Evolutionary conservation across 2,797 vertebrate species (phyloP), one percentile per base, ranked within the genome.

Genomic region (Danio tinwini): DNA sequence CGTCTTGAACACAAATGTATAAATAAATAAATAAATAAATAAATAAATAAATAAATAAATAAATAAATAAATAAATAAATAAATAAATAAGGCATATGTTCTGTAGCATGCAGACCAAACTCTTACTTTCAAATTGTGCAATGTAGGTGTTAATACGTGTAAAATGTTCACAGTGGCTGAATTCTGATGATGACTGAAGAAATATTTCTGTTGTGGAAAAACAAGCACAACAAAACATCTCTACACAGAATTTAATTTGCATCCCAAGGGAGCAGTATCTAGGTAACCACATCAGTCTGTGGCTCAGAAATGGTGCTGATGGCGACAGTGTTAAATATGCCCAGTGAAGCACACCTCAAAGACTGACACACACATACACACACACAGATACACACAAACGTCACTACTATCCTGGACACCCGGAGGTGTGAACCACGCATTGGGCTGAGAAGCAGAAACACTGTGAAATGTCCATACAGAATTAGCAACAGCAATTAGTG

Each of bases 291-390:
- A 81, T 88, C 80, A 80, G 84, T 90, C 87, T 89, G 84, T 83
- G 87, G 85, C 83, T 84, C 76, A 53, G 72, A 84, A 81, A 86
- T 68, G 65, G 86, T 83, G 90, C 88, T 86, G 80, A 89, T 87
- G 87, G 82, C 85, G 86, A 86, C 70, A 81, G 89, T 88, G 90
- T 87, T 92, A 92, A 93, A 91, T 93, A 93, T 93, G 89, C 91
- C 90, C 87, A 80, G 92, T 47, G 84, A 93, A 91, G 89, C 82
- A 81, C 77, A 84, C 84, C 85, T 87, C 84, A 81, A 77, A 78
- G 61, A 82, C 74, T 81, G 82, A 79, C 75, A 59, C 65, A 47
- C 69, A 82, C 70, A 71, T 81, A 78, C 63, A 75, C 79, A 76
- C 78, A 87, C 63, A 75, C 79, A 76, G 78, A 87, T 78, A 84